Conservation (phyloP, 2,113 vertebrate species). For the Poeciliopsis occidentalis region DNA sequence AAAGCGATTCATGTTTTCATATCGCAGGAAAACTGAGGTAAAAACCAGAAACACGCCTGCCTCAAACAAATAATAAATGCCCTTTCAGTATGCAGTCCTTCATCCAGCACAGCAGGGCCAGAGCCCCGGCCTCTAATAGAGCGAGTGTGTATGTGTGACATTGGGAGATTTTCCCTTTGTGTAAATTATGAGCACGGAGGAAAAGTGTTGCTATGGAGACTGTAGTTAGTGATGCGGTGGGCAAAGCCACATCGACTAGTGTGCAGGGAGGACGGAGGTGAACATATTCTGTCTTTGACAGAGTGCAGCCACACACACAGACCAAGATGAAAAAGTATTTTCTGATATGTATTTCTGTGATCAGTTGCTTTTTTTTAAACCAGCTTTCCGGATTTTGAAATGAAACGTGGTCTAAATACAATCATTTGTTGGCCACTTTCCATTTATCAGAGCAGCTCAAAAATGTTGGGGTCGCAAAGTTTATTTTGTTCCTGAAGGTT, state of each 20-base stretch:
- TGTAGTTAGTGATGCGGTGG: conserved; percentile 64
- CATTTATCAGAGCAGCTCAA: too few relatives aligned
- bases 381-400: conserved; percentile 26
- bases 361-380: conserved; percentile 4
- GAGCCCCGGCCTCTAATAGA: conserved; percentile 44
- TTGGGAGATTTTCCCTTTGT: conserved; percentile 66
- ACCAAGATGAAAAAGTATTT: conserved; percentile 39
- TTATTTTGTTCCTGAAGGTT: too few relatives aligned
- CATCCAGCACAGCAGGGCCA: conserved; percentile 42
- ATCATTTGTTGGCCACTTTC: not conserved
- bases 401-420: not conserved
- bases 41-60: conserved; percentile 39
- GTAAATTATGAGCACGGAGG: conserved; percentile 66
- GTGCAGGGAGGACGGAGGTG: conserved; percentile 48
- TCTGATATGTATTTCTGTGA: conserved; percentile 10
- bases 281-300: conserved; percentile 55
- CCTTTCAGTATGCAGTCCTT: conserved; percentile 44
- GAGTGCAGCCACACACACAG: conserved; percentile 20
- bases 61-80: conserved; percentile 37
- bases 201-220: conserved; percentile 78
- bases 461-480: not conserved
- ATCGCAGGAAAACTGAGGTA: conserved; percentile 16
- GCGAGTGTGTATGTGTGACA: conserved; percentile 49
- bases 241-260: conserved; percentile 58
- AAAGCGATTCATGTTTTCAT: not conserved